phyloP scores from a whole-genome alignment of 2,113 vertebrate genomes.

The Micronisus gabar region DNA sequence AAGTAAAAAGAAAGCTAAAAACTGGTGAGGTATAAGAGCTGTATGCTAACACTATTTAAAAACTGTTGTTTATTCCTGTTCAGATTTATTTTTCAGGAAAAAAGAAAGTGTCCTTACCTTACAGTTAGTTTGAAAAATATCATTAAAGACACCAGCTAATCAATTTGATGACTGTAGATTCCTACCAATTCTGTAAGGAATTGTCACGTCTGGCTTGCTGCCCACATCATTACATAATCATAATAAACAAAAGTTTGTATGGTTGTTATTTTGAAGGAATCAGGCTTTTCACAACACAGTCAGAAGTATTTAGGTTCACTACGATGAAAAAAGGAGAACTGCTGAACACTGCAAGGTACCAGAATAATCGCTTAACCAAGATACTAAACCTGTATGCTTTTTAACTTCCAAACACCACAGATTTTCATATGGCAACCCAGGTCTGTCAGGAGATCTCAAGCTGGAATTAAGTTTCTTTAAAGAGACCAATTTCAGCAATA shows the following conservation, averaged over 20 bases:
- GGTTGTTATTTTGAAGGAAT: background rate
- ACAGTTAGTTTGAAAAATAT: background rate
- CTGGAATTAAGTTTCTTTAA: background rate
- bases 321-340: fast-evolving
- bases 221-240: background rate
- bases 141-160: background rate
- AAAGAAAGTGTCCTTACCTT: background rate
- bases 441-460: background rate
- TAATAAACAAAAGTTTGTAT: fast-evolving
- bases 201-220: background rate
- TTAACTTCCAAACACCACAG: background rate
- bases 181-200: background rate
- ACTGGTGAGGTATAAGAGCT: background rate
- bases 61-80: background rate
- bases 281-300: background rate
- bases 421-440: background rate
- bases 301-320: background rate
- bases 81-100: background rate
- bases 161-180: background rate
- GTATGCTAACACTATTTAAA: background rate
- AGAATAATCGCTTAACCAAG: background rate
- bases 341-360: background rate
- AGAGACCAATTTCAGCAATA: background rate
- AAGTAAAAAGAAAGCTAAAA: background rate
- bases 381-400: background rate